Evolutionary conservation across 2,888 invertebrate genomes (phyloP), one percentile per base, ranked within the genome.

Genomic region (Cryptocephalus primarius): DNA sequence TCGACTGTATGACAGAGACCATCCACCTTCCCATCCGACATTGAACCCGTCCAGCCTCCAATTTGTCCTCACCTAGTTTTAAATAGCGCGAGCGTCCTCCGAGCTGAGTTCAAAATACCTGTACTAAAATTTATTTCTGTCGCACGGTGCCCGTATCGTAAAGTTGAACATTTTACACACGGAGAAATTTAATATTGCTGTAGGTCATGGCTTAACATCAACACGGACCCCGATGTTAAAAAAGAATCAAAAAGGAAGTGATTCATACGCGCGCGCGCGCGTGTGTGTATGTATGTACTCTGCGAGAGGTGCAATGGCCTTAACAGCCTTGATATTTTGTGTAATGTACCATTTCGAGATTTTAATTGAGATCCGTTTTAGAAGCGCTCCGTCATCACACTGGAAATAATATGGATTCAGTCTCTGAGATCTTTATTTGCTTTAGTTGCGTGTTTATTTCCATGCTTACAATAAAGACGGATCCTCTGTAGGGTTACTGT

Each of bases 91-190:
- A 10, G 14, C 13, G 43, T 14, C 43, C 32, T 43, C 13, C 9
- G 12, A 40, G 22, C 50, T 55, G 56, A 62, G 63, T 64, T 64
- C 61, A 63, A 63, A 59, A 63, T 59, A 64, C 62, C 62, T 63
- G 61, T 56, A 58, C 56, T 54, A 53, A 54, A 57, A 61, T 64
- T 63, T 64, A 61, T 62, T 63, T 60, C 58, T 57, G 61, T 57
- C 59, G 54, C 57, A 48, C 53, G 54, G 11, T 11, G 52, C 45
- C 45, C 45, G 45, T 22, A 42, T 46, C 45, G 44, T 48, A 51
- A 54, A 50, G 50, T 54, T 48, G 44, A 48, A 52, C 50, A 52
- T 48, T 57, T 57, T 56, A 54, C 54, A 58, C 47, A 46, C 49
- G 55, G 57, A 52, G 58, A 58, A 61, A 60, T 60, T 60, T 58